phyloP scores from a whole-genome alignment of 2,797 vertebrate genomes.

The Notamacropus eugenii region DNA sequence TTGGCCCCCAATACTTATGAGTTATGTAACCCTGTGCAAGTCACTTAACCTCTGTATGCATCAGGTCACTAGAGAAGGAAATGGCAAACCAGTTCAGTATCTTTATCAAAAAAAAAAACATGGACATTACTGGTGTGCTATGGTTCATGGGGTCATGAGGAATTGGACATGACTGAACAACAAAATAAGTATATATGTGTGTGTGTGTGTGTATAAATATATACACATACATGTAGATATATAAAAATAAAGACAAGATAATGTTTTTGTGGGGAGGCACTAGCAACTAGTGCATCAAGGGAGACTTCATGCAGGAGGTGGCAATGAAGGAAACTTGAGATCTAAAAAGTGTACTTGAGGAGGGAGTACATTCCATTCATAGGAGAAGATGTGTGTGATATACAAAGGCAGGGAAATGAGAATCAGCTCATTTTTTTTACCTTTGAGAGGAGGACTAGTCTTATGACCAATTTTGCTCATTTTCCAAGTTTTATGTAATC shows the following conservation, averaged over 20 bases:
- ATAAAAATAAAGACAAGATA: not conserved
- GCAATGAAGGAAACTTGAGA: not conserved
- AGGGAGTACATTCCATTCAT: not conserved
- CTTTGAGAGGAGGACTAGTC: not conserved
- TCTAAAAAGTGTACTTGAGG: not conserved
- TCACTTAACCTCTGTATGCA: not conserved
- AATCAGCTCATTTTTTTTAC: not conserved
- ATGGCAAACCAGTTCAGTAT: not conserved
- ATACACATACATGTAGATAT: not conserved
- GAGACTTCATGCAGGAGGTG: not conserved
- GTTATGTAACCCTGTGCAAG: not conserved
- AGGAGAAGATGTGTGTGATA: not conserved
- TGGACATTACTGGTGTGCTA: not conserved
- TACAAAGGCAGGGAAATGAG: not conserved
- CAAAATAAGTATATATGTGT: not conserved
- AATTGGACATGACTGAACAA: not conserved
- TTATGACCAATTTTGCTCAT: not conserved
- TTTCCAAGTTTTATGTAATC: not conserved
- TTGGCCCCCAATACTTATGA: not conserved
- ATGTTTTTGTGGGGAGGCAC: not conserved
- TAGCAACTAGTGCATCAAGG: not conserved
- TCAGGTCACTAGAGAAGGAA: not conserved
- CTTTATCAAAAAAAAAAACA: not conserved
- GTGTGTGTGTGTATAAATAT: not conserved
- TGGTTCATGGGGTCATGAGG: not conserved